Conservation (phyloP, 2,797 vertebrate genomes). For the Bradypodion pumilum region DNA sequence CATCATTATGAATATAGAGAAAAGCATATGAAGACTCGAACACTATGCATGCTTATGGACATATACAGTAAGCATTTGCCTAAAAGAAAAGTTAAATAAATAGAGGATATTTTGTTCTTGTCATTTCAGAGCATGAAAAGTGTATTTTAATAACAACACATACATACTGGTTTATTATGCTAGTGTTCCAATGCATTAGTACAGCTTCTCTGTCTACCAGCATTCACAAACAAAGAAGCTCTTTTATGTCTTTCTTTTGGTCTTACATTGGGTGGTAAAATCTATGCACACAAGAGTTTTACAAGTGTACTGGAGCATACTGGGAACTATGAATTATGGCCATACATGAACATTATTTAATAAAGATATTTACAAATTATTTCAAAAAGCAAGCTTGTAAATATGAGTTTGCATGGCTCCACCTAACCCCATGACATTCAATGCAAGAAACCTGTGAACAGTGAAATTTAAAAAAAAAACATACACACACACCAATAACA, state of each 20-base stretch:
- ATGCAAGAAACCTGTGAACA: neutral
- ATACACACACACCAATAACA: neutral
- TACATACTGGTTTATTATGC: neutral
- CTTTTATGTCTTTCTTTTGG: neutral
- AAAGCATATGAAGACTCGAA: neutral
- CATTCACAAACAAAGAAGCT: neutral
- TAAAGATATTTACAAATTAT: conserved; percentile 2
- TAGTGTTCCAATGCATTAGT: neutral
- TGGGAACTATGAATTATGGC: neutral
- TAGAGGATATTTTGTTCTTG: neutral
- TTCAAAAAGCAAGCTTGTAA: neutral
- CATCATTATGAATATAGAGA: neutral
- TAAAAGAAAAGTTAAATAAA: neutral
- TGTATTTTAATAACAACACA: neutral
- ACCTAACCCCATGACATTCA: neutral
- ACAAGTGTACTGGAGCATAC: neutral
- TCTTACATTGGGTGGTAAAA: neutral
- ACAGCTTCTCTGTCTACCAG: neutral
- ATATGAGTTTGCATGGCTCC: neutral
- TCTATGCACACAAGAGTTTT: neutral
- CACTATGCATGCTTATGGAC: neutral
- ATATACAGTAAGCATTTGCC: neutral
- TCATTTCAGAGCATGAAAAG: neutral
- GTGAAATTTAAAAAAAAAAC: neutral
- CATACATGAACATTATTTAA: neutral